Evolutionary conservation across 2,113 vertebrate genomes (phyloP).

Genomic region (Neogale vison): DNA sequence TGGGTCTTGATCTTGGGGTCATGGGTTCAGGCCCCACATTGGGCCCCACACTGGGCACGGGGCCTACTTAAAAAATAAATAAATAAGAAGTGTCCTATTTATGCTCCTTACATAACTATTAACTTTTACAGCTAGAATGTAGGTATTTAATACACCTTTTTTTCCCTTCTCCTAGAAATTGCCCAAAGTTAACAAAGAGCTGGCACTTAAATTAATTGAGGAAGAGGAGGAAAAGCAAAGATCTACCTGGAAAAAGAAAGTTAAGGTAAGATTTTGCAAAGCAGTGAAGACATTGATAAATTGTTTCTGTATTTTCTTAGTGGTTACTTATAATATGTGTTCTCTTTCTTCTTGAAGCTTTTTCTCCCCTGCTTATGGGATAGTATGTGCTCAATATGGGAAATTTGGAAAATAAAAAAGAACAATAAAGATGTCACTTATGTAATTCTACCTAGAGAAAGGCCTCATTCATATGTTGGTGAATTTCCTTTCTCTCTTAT

Average conservation of each 20-base stretch:
- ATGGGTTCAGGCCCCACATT: not conserved
- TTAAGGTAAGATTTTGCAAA: slow-evolving; percentile 87
- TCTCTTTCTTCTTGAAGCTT: not conserved
- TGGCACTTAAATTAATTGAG: slow-evolving; percentile 97
- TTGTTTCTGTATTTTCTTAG: not conserved
- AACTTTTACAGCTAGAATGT: not conserved
- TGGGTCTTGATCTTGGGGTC: not conserved
- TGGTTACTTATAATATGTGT: not conserved
- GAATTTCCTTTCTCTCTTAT: not conserved
- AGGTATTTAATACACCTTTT: not conserved
- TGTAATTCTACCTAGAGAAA: not conserved
- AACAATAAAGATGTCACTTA: not conserved
- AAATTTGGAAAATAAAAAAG: not conserved
- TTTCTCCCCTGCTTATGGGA: not conserved
- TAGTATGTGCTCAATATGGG: not conserved
- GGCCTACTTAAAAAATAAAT: not conserved
- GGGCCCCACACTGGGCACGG: not conserved
- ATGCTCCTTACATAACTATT: not conserved
- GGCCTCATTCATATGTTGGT: not conserved
- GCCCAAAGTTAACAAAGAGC: slow-evolving; percentile 96
- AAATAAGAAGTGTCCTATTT: not conserved
- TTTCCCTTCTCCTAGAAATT: slow-evolving; percentile 87
- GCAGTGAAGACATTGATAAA: not conserved
- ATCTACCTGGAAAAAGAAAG: slow-evolving; percentile 90
- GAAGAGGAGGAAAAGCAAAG: slow-evolving; percentile 90